phyloP scores from a whole-genome alignment of 92 coral and sea anemone genomes.

The Diadumene lineata region DNA sequence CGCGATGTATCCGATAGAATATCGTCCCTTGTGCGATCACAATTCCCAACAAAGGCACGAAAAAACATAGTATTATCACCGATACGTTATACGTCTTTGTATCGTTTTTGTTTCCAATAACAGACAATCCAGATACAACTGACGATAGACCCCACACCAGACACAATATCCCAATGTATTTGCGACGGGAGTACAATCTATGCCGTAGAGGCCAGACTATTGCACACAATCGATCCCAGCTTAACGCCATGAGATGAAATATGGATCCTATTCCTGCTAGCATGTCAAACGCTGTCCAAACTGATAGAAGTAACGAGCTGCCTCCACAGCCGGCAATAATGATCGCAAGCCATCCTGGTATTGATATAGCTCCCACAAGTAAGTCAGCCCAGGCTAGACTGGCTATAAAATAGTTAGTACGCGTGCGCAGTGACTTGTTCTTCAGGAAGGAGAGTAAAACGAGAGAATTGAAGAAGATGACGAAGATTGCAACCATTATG shows the following conservation, averaged over 20 bases:
- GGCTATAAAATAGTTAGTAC: constrained; percentile 70
- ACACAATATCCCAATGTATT: constrained; percentile 53
- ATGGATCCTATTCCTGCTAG: constrained; percentile 78
- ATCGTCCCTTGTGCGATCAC: constrained; percentile 65
- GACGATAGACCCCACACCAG: constrained; percentile 58
- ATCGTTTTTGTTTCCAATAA: constrained; percentile 49
- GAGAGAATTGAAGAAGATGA: constrained; percentile 59
- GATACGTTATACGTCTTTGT: constrained; percentile 55
- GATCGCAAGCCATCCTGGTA: constrained; percentile 69
- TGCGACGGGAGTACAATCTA: constrained; percentile 58
- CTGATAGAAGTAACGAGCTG: constrained; percentile 10
- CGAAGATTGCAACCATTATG: constrained; percentile 15
- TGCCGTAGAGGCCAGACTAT: constrained; percentile 78
- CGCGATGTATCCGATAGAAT: constrained; percentile 28
- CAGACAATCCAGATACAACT: constrained; percentile 58
- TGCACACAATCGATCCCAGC: constrained; percentile 82
- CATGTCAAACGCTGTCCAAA: constrained; percentile 74
- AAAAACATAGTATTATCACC: constrained; percentile 65
- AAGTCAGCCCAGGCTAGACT: constrained; percentile 70
- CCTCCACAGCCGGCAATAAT: constrained; percentile 40
- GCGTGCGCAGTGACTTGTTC: constrained; percentile 69
- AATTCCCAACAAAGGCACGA: constrained; percentile 56
- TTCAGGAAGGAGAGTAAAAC: constrained; percentile 68
- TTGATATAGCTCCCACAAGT: constrained; percentile 66
- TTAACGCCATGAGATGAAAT: constrained; percentile 69